Conservation (phyloP, 23 tunicate genomes). For the Trididemnum clinides region DNA sequence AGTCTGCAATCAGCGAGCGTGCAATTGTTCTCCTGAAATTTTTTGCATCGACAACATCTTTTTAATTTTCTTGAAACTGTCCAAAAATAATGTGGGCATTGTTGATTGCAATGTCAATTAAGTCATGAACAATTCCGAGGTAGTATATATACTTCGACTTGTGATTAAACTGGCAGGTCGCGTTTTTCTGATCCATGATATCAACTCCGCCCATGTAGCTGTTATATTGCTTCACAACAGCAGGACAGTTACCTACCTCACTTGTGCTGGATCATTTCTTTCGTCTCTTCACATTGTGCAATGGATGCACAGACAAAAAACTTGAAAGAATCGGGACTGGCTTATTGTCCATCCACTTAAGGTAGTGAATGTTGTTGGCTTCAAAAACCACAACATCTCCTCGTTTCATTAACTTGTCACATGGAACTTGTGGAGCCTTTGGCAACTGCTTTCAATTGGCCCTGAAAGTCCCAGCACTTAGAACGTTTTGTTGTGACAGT, state of each 20-base stretch:
- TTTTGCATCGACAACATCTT: not conserved
- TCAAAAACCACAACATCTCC: not conserved
- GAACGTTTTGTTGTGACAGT: no score
- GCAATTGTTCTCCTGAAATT: not conserved
- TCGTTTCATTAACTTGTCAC: no score
- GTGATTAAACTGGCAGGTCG: not conserved
- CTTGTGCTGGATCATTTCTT: not conserved
- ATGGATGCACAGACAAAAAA: not conserved
- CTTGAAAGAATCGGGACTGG: not conserved
- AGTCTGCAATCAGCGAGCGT: not conserved
- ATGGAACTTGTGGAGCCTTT: no score
- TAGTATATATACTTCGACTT: not conserved
- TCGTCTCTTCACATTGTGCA: not conserved
- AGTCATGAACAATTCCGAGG: not conserved
- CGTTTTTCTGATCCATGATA: not conserved
- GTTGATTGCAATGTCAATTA: not conserved
- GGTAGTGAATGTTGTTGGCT: not conserved
- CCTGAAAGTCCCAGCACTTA: no score
- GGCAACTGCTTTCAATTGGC: no score
- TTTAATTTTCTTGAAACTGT: not conserved
- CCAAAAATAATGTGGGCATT: not conserved
- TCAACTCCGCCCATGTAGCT: not conserved
- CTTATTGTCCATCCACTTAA: not conserved
- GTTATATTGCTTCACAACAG: not conserved
- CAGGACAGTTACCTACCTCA: not conserved